Percentiles rank a stretch among this genome's conserved stretches.
phyloP scores from a whole-genome alignment of 1,140 invertebrate species.

The Aricia agestis region DNA sequence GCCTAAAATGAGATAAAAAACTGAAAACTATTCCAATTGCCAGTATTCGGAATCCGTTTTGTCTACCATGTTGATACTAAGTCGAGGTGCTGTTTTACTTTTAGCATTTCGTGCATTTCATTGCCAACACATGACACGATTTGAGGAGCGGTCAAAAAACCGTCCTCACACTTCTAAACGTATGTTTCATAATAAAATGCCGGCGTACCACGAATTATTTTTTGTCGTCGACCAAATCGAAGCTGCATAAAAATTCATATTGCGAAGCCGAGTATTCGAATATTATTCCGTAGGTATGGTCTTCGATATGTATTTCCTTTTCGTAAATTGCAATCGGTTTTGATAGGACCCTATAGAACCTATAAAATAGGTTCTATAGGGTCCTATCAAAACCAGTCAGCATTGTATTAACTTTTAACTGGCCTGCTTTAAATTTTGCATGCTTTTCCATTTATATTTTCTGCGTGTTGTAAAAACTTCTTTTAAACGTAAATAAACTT shows the following conservation, averaged over 20 bases:
- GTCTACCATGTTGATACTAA: slow-evolving; percentile 44
- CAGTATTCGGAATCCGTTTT: slow-evolving; percentile 71
- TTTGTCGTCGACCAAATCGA: slow-evolving; percentile 2
- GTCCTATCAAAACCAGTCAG: too few species aligned
- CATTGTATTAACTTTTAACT: too few species aligned
- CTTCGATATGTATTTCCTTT: not conserved
- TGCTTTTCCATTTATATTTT: too few species aligned
- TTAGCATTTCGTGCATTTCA: slow-evolving; percentile 22
- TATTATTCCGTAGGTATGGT: not conserved
- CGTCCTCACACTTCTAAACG: not conserved
- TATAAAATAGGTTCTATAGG: too few species aligned
- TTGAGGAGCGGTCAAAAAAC: slow-evolving; percentile 12
- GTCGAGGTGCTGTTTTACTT: slow-evolving; percentile 24
- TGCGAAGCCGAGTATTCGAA: slow-evolving; percentile 7
- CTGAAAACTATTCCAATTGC: slow-evolving; percentile 74
- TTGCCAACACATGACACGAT: slow-evolving; percentile 14
- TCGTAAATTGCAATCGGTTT: too few species aligned
- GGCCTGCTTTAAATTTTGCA: too few species aligned
- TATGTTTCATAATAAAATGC: slow-evolving; percentile 8
- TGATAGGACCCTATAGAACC: too few species aligned
- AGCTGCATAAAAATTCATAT: slow-evolving; percentile 27
- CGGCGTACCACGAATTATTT: not conserved
- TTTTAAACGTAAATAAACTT: too few species aligned
- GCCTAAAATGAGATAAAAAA: slow-evolving; percentile 59
- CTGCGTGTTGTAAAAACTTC: too few species aligned